phyloP scores from a whole-genome alignment of 2,888 invertebrate genomes.

The Mongoloraphidia duomilia region DNA sequence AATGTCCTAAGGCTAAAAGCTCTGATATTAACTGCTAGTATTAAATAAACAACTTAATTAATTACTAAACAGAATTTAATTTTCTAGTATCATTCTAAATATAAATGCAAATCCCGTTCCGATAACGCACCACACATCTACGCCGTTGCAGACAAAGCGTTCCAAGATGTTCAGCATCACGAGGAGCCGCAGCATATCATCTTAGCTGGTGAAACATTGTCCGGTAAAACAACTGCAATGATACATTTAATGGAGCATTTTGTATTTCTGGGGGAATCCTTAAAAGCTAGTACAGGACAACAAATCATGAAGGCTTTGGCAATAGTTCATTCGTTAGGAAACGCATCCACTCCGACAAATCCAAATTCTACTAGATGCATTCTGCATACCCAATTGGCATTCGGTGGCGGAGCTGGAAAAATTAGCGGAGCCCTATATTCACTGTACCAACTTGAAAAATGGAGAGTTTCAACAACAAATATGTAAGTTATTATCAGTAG shows the following conservation, averaged over 20 bases:
- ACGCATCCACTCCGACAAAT: slow-evolving; percentile 75
- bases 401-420: slow-evolving; percentile 68
- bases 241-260: slow-evolving; percentile 67
- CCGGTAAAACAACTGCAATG: slow-evolving; percentile 82
- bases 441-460: slow-evolving; percentile 77
- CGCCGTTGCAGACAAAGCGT: slow-evolving; percentile 77
- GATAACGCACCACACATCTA: slow-evolving; percentile 86
- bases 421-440: slow-evolving; percentile 79
- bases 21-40: too few relatives aligned
- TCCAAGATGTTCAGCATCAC: slow-evolving; percentile 82
- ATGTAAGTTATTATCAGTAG: slow-evolving; percentile 36
- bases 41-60: too few relatives aligned
- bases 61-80: too few relatives aligned
- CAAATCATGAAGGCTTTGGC: slow-evolving; percentile 52
- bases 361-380: slow-evolving; percentile 74
- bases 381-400: slow-evolving; percentile 68
- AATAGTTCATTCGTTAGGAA: slow-evolving; percentile 63
- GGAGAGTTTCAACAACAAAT: slow-evolving; percentile 67
- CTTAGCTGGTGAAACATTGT: slow-evolving; percentile 78
- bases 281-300: slow-evolving; percentile 42
- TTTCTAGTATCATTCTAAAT: slow-evolving; percentile 61
- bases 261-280: slow-evolving; percentile 62
- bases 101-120: slow-evolving; percentile 70
- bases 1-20: too few relatives aligned
- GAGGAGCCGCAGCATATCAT: slow-evolving; percentile 74